Evolutionary conservation across 2,113 vertebrate genomes (phyloP).

Genomic region (Bungarus multicinctus): DNA sequence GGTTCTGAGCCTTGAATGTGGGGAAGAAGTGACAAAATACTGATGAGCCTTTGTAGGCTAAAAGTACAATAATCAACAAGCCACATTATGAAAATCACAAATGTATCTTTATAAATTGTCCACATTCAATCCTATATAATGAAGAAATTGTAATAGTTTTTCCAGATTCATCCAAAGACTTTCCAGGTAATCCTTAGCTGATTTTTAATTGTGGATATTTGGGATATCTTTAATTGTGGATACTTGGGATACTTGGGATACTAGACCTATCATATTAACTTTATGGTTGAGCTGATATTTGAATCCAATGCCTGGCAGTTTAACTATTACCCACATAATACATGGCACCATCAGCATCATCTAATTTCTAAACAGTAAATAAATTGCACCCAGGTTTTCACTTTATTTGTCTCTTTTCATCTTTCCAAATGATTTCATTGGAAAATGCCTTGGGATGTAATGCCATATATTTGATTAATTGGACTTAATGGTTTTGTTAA

Average conservation of each 20-base stretch:
- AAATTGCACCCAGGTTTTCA: not conserved
- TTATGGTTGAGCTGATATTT: not conserved
- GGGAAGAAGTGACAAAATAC: not conserved
- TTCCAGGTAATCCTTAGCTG: not conserved
- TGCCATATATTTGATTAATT: conserved; percentile 3
- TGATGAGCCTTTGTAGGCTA: not conserved
- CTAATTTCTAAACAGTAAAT: not conserved
- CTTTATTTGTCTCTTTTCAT: not conserved
- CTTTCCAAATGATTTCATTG: not conserved
- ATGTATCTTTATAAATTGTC: not conserved
- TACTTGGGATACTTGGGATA: not conserved
- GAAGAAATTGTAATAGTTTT: not conserved
- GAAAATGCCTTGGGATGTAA: not conserved
- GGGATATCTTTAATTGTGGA: not conserved
- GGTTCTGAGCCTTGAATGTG: not conserved
- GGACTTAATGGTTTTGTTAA: not conserved
- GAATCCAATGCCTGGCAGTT: not conserved
- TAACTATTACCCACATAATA: not conserved
- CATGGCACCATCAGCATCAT: not conserved
- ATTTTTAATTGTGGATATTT: not conserved
- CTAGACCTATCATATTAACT: not conserved
- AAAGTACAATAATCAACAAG: not conserved
- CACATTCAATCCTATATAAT: not conserved
- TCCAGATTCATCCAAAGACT: not conserved
- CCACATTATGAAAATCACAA: not conserved